Base-by-base conservation (phyloP, 2,113 vertebrate genomes). In the Leiothrix lutea region DNA sequence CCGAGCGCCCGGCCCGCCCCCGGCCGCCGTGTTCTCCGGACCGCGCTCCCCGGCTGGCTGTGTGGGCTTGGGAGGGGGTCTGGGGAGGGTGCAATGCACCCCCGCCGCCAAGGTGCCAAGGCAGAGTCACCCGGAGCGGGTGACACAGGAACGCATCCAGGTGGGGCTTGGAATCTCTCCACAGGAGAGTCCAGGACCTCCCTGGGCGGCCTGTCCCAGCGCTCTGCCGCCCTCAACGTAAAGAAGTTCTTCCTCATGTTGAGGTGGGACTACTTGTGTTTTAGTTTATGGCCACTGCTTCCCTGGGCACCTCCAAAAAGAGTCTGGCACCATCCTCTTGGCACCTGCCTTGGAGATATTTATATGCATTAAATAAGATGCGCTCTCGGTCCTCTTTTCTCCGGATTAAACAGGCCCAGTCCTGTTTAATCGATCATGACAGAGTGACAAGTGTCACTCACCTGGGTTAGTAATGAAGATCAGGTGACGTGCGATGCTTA, bases 31-130 rank as follows among this genome's bases (percentile, higher is more conserved):
- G 53, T 2, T 3, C 28, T 14, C 36, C 28, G 9, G 17, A 2
- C 60, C 2, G 9, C 11, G 22, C 6, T 22, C 5, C 0, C 3
- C 18, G 4, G 2, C 9, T 0, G 4, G 3, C 7, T 0, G 3
- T 3, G 5, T 0, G 35, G 4, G 19, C 12, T 8, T 1, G 56
- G 40, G 7, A 5, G 2, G 21, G 42, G 0, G 1, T 2, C 4
- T 8, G 25, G 14, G 8, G 7, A 2, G 5, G 31, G 0, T 2
- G 3, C 50, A 0, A 42, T 3, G 4, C 15, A 0, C 4, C 3
- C 12, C 9, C 35, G 0, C 15, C n/a, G n/a, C n/a, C n/a, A n/a
- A n/a, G n/a, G n/a, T 3, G 17, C 14, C 42, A 1, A 2, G 50
- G 50, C 66, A 48, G 29, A 10, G 66, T 26, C 58, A 28, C 11